phyloP scores from a whole-genome alignment of 2,113 vertebrate genomes.

The Pachycephala philippinensis region DNA sequence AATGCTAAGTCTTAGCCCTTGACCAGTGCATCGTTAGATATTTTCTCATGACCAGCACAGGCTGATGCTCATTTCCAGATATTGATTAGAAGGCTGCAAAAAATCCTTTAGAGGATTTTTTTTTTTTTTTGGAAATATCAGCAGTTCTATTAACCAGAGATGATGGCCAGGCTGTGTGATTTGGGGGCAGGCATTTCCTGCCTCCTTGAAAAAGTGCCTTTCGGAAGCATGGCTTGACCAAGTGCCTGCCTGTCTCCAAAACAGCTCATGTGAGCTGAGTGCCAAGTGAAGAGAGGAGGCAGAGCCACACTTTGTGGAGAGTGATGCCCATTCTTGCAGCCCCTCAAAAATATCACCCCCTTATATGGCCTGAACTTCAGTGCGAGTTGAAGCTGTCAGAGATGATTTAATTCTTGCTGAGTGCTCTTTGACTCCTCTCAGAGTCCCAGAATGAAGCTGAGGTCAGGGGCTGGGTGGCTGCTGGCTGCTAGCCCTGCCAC shows the following conservation, averaged over 20 bases:
- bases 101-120: background rate
- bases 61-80: background rate
- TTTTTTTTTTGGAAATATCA: background rate
- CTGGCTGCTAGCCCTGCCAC: background rate
- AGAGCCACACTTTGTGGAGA: background rate
- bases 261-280: background rate
- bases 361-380: constrained; percentile 9
- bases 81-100: background rate
- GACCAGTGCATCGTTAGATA: background rate
- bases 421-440: constrained; percentile 6
- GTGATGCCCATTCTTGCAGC: background rate
- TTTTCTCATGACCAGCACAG: background rate
- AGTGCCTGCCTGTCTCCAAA: background rate
- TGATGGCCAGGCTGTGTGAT: background rate
- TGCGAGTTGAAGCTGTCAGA: background rate
- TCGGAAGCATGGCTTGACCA: background rate
- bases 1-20: background rate
- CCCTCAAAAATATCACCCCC: background rate
- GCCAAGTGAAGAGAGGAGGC: background rate
- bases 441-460: constrained; percentile 7
- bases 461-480: background rate
- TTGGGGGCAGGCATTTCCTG: background rate
- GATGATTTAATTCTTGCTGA: constrained; percentile 4
- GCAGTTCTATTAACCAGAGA: background rate
- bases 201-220: background rate